A percentile compares a stretch with the other conserved stretches of the same genome.
Conservation (phyloP, 1,140 invertebrate genomes). For the Drosophila simulans region DNA sequence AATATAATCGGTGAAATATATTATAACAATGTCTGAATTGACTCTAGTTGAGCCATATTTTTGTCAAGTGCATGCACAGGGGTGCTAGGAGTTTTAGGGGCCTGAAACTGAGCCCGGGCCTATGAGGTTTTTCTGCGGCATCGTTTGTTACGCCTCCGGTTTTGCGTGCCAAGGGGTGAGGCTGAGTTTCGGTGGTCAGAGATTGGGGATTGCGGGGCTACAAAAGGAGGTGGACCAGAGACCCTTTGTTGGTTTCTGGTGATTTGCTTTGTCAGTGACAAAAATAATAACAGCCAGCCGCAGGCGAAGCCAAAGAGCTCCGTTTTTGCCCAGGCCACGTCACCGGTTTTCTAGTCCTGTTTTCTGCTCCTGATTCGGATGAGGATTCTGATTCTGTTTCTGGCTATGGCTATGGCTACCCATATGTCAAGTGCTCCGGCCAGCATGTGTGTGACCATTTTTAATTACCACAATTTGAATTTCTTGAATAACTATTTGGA, state of each 20-base stretch:
- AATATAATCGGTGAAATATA: too few species aligned
- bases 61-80: slow-evolving; percentile 1
- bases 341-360: slow-evolving; percentile 13
- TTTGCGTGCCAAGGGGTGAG: slow-evolving; percentile 8
- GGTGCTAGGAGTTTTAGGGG: slow-evolving; percentile 19
- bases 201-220: slow-evolving; percentile 4
- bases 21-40: too few species aligned
- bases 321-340: slow-evolving; percentile 21
- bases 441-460: slow-evolving; percentile 61
- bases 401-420: slow-evolving; percentile 24
- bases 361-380: slow-evolving; percentile 28
- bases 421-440: slow-evolving; percentile 69
- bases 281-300: slow-evolving; percentile 80
- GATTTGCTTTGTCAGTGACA: slow-evolving; percentile 82
- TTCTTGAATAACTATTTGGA: slow-evolving; percentile 81
- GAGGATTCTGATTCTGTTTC: slow-evolving; percentile 2
- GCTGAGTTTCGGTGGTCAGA: not conserved
- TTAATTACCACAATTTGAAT: slow-evolving; percentile 83
- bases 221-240: slow-evolving; percentile 11
- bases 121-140: slow-evolving; percentile 51
- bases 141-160: slow-evolving; percentile 65
- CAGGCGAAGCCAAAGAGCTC: slow-evolving; percentile 53
- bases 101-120: slow-evolving; percentile 46
- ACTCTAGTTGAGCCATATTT: not conserved
- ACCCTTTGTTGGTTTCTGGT: slow-evolving; percentile 78